Evolutionary conservation across 92 coral and sea anemone genomes (phyloP), one percentile per base, ranked within the genome.

Genomic region (Heliopora coerulea): DNA sequence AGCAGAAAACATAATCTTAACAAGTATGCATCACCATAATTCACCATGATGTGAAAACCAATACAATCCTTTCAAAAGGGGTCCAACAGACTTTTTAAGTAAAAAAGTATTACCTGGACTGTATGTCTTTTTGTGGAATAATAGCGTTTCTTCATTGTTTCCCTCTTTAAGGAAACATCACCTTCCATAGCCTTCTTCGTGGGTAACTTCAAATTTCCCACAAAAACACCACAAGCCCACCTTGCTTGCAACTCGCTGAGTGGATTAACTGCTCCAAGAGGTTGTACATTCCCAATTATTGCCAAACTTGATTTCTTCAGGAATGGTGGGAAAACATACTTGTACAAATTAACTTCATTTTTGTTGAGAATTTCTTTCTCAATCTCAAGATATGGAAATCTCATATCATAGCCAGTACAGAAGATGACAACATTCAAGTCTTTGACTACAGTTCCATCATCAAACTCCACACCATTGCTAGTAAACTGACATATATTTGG

Each of bases 401-500:
- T 88, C 73, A 92, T 85, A 49, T 85, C 80, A 59, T 92, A 92
- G 0, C 97, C 97, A 6, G 97, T 92, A 73, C 92, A 87, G 79
- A 92, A 89, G 9, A 92, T 78, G 42, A 92, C 92, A 24, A 69
- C 93, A 85, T 92, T 96, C 31, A 92, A 62, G 15, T 80, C 57
- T 3, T 77, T 69, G 11, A 82, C 88, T n/a, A 54, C 13, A 17
- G 96, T 64, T 15, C 81, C 85, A 37, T 92, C 92, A 11, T 87
- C 96, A 87, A 92, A 92, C 49, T 80, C 80, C 15, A 83, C 97
- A 54, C 92, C 91, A 44, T 88, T 68, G 44, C 84, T 79, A 24
- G 89, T 87, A 40, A 92, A 87, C 65, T 72, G 79, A 11, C 78
- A 37, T 19, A 92, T 88, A 58, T 92, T 89, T 37, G 97, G 92